A percentile compares a stretch with the other conserved stretches of the same genome.
Evolutionary conservation across 1,140 invertebrate species (phyloP).

Genomic region (Drosophila subobscura): DNA sequence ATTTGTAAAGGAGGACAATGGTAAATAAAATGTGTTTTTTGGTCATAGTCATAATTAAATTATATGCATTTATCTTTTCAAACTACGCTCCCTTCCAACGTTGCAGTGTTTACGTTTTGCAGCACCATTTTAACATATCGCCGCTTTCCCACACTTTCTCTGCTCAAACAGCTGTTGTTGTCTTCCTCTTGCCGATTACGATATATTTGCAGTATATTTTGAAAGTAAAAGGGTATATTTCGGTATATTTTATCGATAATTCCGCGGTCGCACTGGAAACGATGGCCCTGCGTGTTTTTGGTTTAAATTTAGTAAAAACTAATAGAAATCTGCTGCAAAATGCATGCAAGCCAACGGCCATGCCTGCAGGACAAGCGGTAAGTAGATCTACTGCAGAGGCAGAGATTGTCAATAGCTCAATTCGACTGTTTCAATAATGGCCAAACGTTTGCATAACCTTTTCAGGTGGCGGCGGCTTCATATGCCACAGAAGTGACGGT

Average conservation of each 20-base stretch:
- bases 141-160: constrained; percentile 34
- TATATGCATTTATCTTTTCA: not conserved
- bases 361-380: constrained; percentile 31
- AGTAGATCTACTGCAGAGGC: not conserved
- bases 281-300: constrained; percentile 77
- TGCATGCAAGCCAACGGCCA: constrained; percentile 32
- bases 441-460: constrained; percentile 72
- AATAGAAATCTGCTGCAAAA: constrained; percentile 72
- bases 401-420: not conserved
- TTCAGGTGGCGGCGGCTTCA: constrained; percentile 34
- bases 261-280: not conserved
- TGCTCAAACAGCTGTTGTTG: constrained; percentile 45
- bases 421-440: not conserved
- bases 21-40: constrained; percentile 39
- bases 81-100: not conserved
- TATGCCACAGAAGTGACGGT: constrained; percentile 75
- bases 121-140: not conserved
- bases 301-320: constrained; percentile 75
- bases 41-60: too few relatives aligned
- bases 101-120: not conserved
- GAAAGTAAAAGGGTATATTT: too few relatives aligned
- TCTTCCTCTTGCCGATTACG: constrained; percentile 23
- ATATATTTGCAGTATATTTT: too few relatives aligned
- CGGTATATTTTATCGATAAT: too few relatives aligned
- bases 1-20: constrained; percentile 67